Percentiles rank a stretch among this genome's conserved stretches.
Evolutionary conservation across 92 coral and sea anemone species (phyloP).

Genomic region (Palythoa grandiflora): DNA sequence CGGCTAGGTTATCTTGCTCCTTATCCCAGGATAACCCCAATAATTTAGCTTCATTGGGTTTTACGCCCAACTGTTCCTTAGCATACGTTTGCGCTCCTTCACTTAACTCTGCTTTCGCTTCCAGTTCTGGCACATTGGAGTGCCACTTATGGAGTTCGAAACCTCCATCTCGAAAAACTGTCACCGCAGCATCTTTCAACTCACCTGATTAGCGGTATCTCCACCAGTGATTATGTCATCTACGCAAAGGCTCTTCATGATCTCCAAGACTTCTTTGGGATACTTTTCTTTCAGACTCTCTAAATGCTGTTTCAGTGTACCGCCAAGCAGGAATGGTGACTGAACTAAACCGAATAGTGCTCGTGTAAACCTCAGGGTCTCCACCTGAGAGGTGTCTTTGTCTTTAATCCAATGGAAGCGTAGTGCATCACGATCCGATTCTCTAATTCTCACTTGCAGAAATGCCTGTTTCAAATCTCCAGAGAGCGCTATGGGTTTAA

Average conservation of each 20-base stretch:
- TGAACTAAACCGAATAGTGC: slow-evolving; percentile 33
- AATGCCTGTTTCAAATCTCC: slow-evolving; percentile 40
- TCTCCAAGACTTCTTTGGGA: slow-evolving; percentile 51
- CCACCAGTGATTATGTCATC: slow-evolving; percentile 73
- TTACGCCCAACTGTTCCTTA: too few species aligned
- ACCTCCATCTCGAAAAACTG: slow-evolving; percentile 62
- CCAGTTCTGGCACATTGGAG: too few species aligned
- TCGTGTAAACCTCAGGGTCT: slow-evolving; percentile 29
- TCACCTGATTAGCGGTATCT: slow-evolving; percentile 41
- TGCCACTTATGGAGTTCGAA: slow-evolving; percentile 47
- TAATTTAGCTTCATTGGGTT: too few species aligned
- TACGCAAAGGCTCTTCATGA: slow-evolving; percentile 60
- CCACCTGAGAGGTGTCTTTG: slow-evolving; percentile 6
- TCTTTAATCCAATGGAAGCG: slow-evolving; percentile 33
- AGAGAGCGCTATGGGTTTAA: slow-evolving; percentile 21
- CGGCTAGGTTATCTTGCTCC: too few species aligned
- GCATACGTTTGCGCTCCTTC: slow-evolving; percentile 23
- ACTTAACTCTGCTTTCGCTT: too few species aligned
- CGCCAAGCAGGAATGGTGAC: slow-evolving; percentile 45
- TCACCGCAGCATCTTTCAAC: slow-evolving; percentile 57
- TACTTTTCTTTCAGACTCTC: slow-evolving; percentile 39
- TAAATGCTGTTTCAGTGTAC: slow-evolving; percentile 31
- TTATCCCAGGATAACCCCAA: too few species aligned
- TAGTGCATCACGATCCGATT: slow-evolving; percentile 46
- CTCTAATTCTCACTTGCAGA: slow-evolving; percentile 40